Evolutionary conservation across 2,888 invertebrate genomes (phyloP).

Genomic region (Watsonalla cultraria): DNA sequence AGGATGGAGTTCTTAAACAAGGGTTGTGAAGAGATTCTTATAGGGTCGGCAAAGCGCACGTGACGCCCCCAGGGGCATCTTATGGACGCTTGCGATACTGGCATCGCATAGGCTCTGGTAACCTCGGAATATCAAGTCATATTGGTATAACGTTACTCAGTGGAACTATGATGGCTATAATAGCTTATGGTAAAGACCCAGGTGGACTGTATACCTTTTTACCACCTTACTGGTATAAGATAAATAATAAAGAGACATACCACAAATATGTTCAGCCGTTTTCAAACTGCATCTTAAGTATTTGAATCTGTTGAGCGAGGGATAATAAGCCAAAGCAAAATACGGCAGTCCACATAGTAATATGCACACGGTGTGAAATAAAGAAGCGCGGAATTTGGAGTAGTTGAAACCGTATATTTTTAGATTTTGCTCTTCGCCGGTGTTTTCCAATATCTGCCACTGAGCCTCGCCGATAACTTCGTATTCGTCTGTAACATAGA

Average conservation of each 20-base stretch:
- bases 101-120: too few species aligned
- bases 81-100: too few species aligned
- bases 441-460: slow-evolving; percentile 73
- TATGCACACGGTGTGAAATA: slow-evolving; percentile 73
- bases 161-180: not conserved
- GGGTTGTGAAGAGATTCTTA: too few species aligned
- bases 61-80: too few species aligned
- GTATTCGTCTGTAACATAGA: slow-evolving; percentile 68
- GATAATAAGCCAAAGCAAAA: slow-evolving; percentile 76
- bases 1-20: too few species aligned
- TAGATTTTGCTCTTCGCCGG: slow-evolving; percentile 65
- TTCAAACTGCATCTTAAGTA: slow-evolving; percentile 77
- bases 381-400: slow-evolving; percentile 53
- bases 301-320: slow-evolving; percentile 72
- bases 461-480: slow-evolving; percentile 76
- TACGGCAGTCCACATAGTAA: slow-evolving; percentile 77
- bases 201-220: not conserved
- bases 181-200: not conserved
- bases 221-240: not conserved
- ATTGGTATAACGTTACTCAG: too few species aligned
- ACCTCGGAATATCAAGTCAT: too few species aligned
- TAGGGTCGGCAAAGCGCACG: not conserved
- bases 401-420: slow-evolving; percentile 75
- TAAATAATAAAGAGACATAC: slow-evolving; percentile 46
- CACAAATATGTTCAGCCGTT: slow-evolving; percentile 75